Evolutionary conservation across 1,140 invertebrate species (phyloP), one percentile per base, ranked within the genome.

Genomic region (Mya arenaria): DNA sequence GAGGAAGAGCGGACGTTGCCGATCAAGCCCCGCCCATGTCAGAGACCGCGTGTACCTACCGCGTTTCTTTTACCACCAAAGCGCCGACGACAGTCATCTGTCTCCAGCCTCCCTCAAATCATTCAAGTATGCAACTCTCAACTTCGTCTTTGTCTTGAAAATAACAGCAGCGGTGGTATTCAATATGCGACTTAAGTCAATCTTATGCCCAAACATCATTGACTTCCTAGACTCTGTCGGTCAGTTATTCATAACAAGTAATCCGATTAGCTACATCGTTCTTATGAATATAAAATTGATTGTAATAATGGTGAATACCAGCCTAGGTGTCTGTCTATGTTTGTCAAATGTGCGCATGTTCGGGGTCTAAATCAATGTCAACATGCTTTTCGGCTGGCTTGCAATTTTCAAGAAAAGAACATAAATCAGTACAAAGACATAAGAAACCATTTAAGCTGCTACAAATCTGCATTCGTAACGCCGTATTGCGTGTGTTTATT

Each of bases 91-190:
- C 19, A 41, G 1, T 69, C 77, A 25, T 80, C 77, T 1, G 36
- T 62, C 10, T 80, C 77, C 17, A 80, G 65, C 62, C 60, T 80
- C 10, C 77, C 77, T 15, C 77, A 69, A 15, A 80, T 80, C 28
- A 80, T 80, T 8, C 65, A 80, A 66, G 77, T 80, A 1, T 41
- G 28, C n/a, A n/a, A n/a, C n/a, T n/a, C n/a, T n/a, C n/a, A n/a
- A n/a, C n/a, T n/a, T n/a, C n/a, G n/a, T n/a, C n/a, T n/a, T n/a
- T n/a, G n/a, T n/a, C n/a, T n/a, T n/a, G n/a, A n/a, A n/a, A n/a
- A n/a, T n/a, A n/a, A n/a, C n/a, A n/a, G n/a, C n/a, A n/a, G n/a
- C n/a, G n/a, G n/a, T n/a, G n/a, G n/a, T n/a, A n/a, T n/a, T n/a
- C n/a, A n/a, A n/a, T n/a, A n/a, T n/a, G n/a, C n/a, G n/a, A n/a